Base-by-base conservation (phyloP, 2,113 vertebrate species). In the Merops nubicus region DNA sequence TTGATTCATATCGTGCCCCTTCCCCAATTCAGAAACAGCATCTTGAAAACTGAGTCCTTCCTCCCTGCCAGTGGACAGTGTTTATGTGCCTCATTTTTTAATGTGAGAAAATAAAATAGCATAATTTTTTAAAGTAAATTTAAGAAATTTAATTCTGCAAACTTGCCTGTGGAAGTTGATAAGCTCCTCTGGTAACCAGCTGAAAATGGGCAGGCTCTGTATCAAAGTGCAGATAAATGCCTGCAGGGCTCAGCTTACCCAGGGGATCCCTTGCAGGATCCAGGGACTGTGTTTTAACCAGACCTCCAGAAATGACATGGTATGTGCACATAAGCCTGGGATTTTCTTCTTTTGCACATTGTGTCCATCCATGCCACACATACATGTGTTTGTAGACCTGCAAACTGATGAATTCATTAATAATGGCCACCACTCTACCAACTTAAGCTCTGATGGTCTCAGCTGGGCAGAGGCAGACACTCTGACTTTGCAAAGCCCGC, bases 111-210 rank as follows among this genome's bases (percentile, higher is more conserved):
- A 85, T 9, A 77, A 77, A 91, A 45, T 1, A 47, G 33, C 15
- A 11, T 43, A 9, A 63, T 43, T 81, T 42, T 56, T 3, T 33
- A 63, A 69, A 74, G 18, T 15, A 26, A 82, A 64, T 36, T 13
- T 3, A 85, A 89, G 9, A 10, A 4, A 5, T 23, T 31, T 5
- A 14, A n/a, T 73, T 85, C 62, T 88, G 70, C 36, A 82, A 74
- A 88, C 31, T 38, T 45, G 14, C 18, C 3, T 23, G 54, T 60
- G 47, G 54, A 68, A 80, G 14, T 72, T 51, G 63, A 45, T 70
- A 28, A 79, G 16, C 29, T 68, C 0, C 0, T n/a, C 38, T 51
- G 33, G 73, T 19, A 29, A 38, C 13, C 51, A 56, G 29, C 51
- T 89, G 87, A 53, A 85, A 76, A 65, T 8, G 45, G 53, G 29